phyloP scores from a whole-genome alignment of 2,888 invertebrate species.

The Myathropa florea region DNA sequence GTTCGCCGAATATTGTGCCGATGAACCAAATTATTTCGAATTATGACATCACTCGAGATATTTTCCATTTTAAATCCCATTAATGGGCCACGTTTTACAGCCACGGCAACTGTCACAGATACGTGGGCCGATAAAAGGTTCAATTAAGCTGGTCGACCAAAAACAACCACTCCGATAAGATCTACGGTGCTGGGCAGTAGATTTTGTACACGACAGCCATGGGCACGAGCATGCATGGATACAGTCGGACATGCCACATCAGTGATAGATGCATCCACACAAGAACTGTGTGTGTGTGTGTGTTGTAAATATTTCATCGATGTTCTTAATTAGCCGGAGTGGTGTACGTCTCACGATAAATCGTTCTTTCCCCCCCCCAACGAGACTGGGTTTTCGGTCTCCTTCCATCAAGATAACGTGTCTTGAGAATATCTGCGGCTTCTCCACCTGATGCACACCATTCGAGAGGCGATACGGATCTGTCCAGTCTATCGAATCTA shows the following conservation, averaged over 20 bases:
- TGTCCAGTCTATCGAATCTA: slow-evolving; percentile 40
- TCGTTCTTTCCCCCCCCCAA: slow-evolving; percentile 2
- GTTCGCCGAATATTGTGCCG: slow-evolving; percentile 8
- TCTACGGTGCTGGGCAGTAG: slow-evolving; percentile 10
- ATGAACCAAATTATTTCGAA: slow-evolving; percentile 41
- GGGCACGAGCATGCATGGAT: not conserved
- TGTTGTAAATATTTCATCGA: slow-evolving; percentile 54
- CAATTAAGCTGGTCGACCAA: slow-evolving; percentile 36
- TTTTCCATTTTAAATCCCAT: slow-evolving; percentile 34
- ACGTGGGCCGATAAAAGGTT: slow-evolving; percentile 55
- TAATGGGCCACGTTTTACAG: slow-evolving; percentile 17
- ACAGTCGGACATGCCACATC: not conserved
- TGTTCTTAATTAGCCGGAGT: slow-evolving; percentile 62
- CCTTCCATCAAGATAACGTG: slow-evolving; percentile 62
- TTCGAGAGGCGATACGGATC: slow-evolving; percentile 49
- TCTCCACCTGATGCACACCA: slow-evolving; percentile 44
- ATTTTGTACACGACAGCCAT: not conserved
- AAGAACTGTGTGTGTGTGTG: not conserved
- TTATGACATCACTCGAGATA: slow-evolving; percentile 47
- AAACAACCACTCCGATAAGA: slow-evolving; percentile 37
- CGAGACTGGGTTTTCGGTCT: not conserved
- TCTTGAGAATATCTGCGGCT: slow-evolving; percentile 36
- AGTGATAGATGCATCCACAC: slow-evolving; percentile 3
- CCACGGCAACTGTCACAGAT: slow-evolving; percentile 38
- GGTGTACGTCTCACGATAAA: slow-evolving; percentile 33